A percentile compares a stretch with the other conserved stretches of the same genome.
These are phyloP conservation scores for Pseudochirops cupreus DNA, from an alignment of 2,797 vertebrate species.

Conservation along the genomic window DNA sequence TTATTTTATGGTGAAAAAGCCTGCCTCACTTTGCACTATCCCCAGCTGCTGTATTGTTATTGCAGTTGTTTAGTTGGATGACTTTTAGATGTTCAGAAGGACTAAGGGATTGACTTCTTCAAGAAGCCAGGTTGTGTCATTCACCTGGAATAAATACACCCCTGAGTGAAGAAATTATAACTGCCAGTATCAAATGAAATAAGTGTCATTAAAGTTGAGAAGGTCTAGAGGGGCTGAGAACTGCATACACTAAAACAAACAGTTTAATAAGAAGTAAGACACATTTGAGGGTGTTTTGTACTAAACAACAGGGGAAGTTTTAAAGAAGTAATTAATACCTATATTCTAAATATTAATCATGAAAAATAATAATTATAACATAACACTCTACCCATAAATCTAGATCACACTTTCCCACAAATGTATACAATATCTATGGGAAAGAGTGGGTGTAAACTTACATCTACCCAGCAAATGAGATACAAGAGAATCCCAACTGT, in stretches of 20 bases:
- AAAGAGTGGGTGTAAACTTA: not conserved
- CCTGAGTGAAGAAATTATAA: not conserved
- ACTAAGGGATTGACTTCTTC: not conserved
- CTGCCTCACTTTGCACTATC: not conserved
- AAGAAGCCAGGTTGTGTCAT: not conserved
- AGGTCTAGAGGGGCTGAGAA: not conserved
- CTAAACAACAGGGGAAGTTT: not conserved
- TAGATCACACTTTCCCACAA: not conserved
- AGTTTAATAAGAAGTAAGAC: not conserved
- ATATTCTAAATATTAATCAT: not conserved
- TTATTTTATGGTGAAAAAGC: not conserved
- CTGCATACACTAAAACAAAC: not conserved
- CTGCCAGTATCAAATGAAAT: not conserved
- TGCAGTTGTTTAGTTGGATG: not conserved
- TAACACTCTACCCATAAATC: not conserved
- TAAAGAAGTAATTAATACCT: not conserved
- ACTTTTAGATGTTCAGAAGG: not conserved
- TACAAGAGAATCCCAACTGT: not conserved
- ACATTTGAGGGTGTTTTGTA: not conserved
- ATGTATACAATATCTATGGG: not conserved
- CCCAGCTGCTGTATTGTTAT: not conserved
- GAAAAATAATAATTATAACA: not conserved
- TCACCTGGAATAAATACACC: not conserved
- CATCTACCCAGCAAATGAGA: not conserved
- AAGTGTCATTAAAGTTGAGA: not conserved